Conservation (phyloP, 2,888 invertebrate species). For the Diarsia dahlii region DNA sequence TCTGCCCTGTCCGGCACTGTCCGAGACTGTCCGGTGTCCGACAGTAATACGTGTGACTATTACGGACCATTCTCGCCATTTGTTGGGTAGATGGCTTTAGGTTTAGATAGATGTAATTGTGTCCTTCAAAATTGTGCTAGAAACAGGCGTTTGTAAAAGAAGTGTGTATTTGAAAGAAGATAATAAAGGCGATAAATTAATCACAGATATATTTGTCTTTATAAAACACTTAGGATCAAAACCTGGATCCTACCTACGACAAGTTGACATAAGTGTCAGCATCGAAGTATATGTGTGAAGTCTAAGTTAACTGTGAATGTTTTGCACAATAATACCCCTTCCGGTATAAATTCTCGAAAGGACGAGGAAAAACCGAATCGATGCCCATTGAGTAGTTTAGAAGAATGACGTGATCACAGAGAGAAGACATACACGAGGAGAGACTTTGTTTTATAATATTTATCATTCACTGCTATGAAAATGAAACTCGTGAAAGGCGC, state of each 20-base stretch:
- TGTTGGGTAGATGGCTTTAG: slow-evolving; percentile 1
- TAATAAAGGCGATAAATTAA: neutral
- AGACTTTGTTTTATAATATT: neutral
- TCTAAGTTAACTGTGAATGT: neutral
- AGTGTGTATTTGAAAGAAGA: neutral
- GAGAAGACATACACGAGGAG: neutral
- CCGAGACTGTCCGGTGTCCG: slow-evolving; percentile 9
- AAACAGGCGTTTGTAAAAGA: neutral
- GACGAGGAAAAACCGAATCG: neutral
- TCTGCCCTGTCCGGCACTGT: slow-evolving; percentile 14
- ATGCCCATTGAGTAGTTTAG: neutral
- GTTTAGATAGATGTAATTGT: neutral
- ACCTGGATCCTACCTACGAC: neutral
- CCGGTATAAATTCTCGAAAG: neutral
- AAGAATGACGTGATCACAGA: neutral
- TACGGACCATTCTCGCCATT: slow-evolving; percentile 16
- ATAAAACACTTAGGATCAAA: neutral
- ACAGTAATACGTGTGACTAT: slow-evolving; percentile 34
- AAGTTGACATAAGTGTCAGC: neutral
- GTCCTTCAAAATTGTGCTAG: neutral
- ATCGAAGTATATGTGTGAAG: neutral
- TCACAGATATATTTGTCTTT: neutral
- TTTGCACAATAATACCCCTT: neutral
- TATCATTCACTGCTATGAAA: neutral
- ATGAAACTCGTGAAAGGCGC: neutral